Base-by-base conservation (phyloP, 2,113 vertebrate genomes). In the Coptodon rendalli region DNA sequence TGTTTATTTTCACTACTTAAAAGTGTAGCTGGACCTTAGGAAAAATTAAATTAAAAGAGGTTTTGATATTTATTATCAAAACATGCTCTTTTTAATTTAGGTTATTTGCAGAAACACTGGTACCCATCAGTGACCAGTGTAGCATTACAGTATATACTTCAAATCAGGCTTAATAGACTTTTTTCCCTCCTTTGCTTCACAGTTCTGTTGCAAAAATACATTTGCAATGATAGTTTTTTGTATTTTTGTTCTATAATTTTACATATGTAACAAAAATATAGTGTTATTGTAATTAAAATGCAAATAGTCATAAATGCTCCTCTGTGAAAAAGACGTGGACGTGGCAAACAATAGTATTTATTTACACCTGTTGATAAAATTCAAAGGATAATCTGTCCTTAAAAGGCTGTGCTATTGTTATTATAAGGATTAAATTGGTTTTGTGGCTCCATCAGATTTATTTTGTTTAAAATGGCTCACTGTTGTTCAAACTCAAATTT, bases 301-400 rank as follows among this genome's bases (percentile, higher is more conserved):
- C 9, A 76, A 76, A 29, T 29, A 7, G 40, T 76, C 43, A 78
- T 78, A 78, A 76, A 76, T 76, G 43, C 1, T 27, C 71, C 24
- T 31, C 43, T 7, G 24, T 14, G 38, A 27, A 50, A 48, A 22
- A 17, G 38, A 71, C 22, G 16, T n/a, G 5, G 57, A 68, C 2
- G 0, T 71, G 11, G 36, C 13, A 34, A 3, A 48, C 2, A 29
- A 48, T 76, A 29, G 9, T 50, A 31, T 50, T 31, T 50, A 19
- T 73, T 73, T 48, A 73, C 68, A 73, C 40, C 40, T 73, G 22
- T 48, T 76, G 43, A 76, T 29, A 76, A 17, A 48, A 48, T 76
- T 76, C 14, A 48, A 34, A 34, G 16, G 59, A 17, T 63, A 19
- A 76, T 48, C 1, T 76, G 43, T 71, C 5, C 66, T 29, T 48